Evolutionary conservation across 2,113 vertebrate species (phyloP), one percentile per base, ranked within the genome.

Genomic region (Entomyzon cyanotis): DNA sequence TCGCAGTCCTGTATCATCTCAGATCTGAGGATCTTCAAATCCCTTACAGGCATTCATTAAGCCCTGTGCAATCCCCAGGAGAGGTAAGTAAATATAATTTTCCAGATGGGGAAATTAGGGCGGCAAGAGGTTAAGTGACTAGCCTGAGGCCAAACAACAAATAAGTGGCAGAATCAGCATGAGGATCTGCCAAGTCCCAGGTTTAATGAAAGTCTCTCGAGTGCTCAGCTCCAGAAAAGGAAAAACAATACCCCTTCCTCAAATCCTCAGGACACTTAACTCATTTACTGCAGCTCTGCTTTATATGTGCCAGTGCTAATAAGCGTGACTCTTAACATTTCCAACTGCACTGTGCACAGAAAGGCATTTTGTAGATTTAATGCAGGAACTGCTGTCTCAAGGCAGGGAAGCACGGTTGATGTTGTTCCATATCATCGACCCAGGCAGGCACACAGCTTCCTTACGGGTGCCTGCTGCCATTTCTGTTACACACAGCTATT

Each of bases 51-150:
- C 85, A 64, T 96, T 96, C 92, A 93, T 96, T 96, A 96, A 90
- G 53, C 83, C 80, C 94, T 4, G 2, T 11, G 19, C 88, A 92
- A 91, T 94, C 88, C 94, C 80, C 92, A 49, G 64, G 88, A 93
- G 88, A 90, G 64, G 77, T 64, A 90, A 94, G 90, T 91, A 95
- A 95, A 97, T 93, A 95, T 79, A 89, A 96, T 96, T 96, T 97
- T 93, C 92, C 92, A 94, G 90, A 95, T 67, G 76, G 93, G 88
- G 49, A 96, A 95, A 94, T 95, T 83, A 86, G 90, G 89, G 77
- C 13, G 0, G 76, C 84, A 71, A 94, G 88, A 93, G 88, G 96
- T 95, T 96, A 97, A 97, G 86, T 90, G 93, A 84, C 80, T 94
- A 89, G 83, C 92, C 90, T 64, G 86, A 90, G 90, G 90, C 86